phyloP scores from a whole-genome alignment of 1,140 invertebrate genomes.

The Bombyx mandarina region DNA sequence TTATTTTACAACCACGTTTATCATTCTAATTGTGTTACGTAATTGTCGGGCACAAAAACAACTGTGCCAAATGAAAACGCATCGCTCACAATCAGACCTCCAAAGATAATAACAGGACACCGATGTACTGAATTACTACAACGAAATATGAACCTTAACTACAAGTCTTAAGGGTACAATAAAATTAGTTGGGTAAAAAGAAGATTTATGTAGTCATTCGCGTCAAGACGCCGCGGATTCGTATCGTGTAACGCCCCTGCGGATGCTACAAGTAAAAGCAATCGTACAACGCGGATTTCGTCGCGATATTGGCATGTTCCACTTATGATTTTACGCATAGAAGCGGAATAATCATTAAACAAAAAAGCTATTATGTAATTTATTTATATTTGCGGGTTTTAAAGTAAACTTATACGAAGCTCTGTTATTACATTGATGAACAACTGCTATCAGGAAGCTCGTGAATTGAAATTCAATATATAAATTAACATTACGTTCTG shows the following conservation, averaged over 20 bases:
- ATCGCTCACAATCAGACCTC: slow-evolving; percentile 43
- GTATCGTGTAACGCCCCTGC: slow-evolving; percentile 45
- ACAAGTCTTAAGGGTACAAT: background rate
- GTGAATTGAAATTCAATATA: no score
- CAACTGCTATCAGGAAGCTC: no score
- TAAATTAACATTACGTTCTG: no score
- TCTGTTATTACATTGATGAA: no score
- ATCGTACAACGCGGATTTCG: slow-evolving; percentile 51
- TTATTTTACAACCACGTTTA: no score
- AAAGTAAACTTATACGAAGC: no score
- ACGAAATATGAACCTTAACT: no score
- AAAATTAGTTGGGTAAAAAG: slow-evolving; percentile 9
- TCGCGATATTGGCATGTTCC: slow-evolving; percentile 6
- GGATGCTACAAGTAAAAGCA: slow-evolving; percentile 57
- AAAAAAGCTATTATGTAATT: no score
- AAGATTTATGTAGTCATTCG: slow-evolving; percentile 48
- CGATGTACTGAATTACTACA: slow-evolving; percentile 10
- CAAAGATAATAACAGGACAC: slow-evolving; percentile 57
- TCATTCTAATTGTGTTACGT: slow-evolving; percentile 10
- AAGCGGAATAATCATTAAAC: no score
- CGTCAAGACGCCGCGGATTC: slow-evolving; percentile 25
- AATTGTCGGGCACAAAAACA: slow-evolving; percentile 12
- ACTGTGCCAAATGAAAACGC: slow-evolving; percentile 50
- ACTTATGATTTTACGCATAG: slow-evolving; percentile 2
- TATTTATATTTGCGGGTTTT: no score